Evolutionary conservation across 2,113 vertebrate species (phyloP).

Genomic region (Baryphthengus martii): DNA sequence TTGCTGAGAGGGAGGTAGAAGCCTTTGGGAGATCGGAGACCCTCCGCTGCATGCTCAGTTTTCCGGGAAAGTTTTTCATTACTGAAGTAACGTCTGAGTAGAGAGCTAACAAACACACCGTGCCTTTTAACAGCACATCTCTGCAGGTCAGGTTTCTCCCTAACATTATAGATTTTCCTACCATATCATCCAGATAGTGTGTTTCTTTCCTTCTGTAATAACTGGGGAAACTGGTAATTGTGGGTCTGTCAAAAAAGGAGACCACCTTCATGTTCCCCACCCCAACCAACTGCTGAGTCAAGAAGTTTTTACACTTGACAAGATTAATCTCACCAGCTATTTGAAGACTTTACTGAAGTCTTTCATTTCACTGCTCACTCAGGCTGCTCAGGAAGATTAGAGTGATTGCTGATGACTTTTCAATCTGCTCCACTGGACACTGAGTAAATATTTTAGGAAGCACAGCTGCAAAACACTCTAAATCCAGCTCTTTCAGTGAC

Average conservation of each 20-base stretch:
- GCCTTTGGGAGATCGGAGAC: not conserved
- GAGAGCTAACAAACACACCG: not conserved
- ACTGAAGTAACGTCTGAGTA: not conserved
- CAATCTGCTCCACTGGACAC: constrained; percentile 36
- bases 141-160: not conserved
- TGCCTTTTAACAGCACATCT: not conserved
- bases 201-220: not conserved
- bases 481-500: not conserved
- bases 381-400: constrained; percentile 48
- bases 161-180: not conserved
- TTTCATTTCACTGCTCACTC: constrained; percentile 47
- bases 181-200: not conserved
- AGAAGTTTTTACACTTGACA: not conserved
- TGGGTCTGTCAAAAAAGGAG: not conserved
- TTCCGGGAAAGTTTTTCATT: not conserved
- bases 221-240: not conserved
- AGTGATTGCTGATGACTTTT: constrained; percentile 45
- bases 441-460: constrained; percentile 46
- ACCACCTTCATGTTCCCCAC: not conserved
- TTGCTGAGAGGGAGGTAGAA: not conserved
- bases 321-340: constrained; percentile 40
- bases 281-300: not conserved
- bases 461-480: constrained; percentile 2
- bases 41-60: not conserved
- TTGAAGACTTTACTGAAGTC: constrained; percentile 17